Evolutionary conservation across 2,888 invertebrate genomes (phyloP), one percentile per base, ranked within the genome.

Genomic region (Pristionchus fissidentatus): DNA sequence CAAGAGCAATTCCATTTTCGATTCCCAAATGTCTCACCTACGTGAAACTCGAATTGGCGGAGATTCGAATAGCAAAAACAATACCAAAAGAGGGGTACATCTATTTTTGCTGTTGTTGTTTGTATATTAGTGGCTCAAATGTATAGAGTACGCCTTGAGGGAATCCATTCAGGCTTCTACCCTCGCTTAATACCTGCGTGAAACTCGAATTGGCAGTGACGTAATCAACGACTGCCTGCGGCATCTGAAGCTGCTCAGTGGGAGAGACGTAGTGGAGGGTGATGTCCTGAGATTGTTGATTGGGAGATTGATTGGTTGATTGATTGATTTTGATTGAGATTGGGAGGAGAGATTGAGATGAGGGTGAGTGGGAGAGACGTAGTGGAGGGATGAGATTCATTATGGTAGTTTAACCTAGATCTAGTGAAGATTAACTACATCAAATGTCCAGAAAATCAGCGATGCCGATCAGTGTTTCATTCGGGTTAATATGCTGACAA

Each of bases 231-330:
- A 99, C 95, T 85, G 96, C 95, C 83, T 95, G 94, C 0, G 99
- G 99, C 98, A 99, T 98, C 85, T 95, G 95, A 35, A 99, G 94
- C 46, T 95, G 95, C 0, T 95, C 94, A 13, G 80, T 78, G 0
- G 98, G 97, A 86, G 96, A 96, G 0, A 99, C 97, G 92, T 98
- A 98, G 86, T 96, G 95, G 80, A 99, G 93, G 85, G 96, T 96
- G 0, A 98, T 89, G 84, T 88, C 89, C 87, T 88, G 84, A 35
- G n/a, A n/a, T n/a, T n/a, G n/a, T n/a, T n/a, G n/a, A n/a, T 80
- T 46, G 13, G 32, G 62, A 32, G 70, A 70, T 13, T 4, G 15
- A 55, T 22, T 55, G n/a, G n/a, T n/a, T n/a, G n/a, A n/a, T n/a
- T n/a, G 38, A 29, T 41, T 32, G 15, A 41, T 73, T 29, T 41